Evolutionary conservation across 2,888 invertebrate species (phyloP).

Genomic region (Dione vanillae): DNA sequence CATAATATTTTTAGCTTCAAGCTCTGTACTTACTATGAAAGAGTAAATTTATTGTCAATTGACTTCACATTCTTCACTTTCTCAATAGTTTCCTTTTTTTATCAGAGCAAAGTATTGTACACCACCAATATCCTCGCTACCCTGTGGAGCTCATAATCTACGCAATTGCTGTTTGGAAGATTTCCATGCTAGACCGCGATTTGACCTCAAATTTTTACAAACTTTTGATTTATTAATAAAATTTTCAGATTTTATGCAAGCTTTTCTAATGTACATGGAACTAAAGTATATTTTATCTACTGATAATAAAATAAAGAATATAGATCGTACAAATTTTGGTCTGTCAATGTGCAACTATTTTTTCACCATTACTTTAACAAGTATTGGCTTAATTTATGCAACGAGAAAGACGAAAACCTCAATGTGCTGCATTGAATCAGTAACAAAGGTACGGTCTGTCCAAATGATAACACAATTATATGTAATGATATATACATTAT

Average conservation of each 20-base stretch:
- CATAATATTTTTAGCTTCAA: too few relatives aligned
- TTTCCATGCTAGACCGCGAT: too few relatives aligned
- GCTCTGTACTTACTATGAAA: too few relatives aligned
- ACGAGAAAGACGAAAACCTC: not conserved
- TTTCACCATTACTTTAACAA: not conserved
- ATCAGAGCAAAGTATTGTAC: too few relatives aligned
- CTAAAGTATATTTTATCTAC: not conserved
- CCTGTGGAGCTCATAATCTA: too few relatives aligned
- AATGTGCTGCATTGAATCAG: not conserved
- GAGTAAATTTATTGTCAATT: too few relatives aligned
- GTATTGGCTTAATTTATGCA: not conserved
- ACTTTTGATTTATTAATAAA: too few relatives aligned
- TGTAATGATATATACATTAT: not conserved
- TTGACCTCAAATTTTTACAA: too few relatives aligned
- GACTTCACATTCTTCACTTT: too few relatives aligned
- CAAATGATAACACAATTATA: not conserved
- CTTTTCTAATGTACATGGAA: not conserved
- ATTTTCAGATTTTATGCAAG: not conserved
- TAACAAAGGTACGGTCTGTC: slow-evolving; percentile 4
- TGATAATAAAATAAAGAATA: not conserved
- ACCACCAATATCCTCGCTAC: too few relatives aligned
- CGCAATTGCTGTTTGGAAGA: too few relatives aligned
- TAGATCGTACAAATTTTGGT: not conserved
- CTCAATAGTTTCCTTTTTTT: too few relatives aligned
- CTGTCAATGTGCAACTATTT: not conserved